phyloP scores from a whole-genome alignment of 2,888 invertebrate genomes.

The Digitonthophagus gazella region DNA sequence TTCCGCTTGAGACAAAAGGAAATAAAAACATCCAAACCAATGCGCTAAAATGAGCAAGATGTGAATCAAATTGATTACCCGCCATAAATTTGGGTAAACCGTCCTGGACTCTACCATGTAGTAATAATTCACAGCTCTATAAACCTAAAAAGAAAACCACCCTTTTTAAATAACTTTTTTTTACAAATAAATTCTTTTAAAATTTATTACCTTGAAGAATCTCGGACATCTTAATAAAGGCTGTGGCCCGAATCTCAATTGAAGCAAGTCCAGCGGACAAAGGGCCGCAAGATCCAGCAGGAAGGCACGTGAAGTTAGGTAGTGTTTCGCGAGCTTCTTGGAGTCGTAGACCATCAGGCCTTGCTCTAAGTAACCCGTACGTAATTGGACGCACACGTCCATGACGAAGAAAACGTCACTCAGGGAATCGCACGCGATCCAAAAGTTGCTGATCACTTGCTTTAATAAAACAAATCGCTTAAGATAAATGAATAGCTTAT shows the following conservation, averaged over 20 bases:
- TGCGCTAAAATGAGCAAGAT: conserved; percentile 92
- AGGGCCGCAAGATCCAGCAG: conserved; percentile 79
- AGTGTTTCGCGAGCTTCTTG: conserved; percentile 85
- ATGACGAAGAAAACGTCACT: conserved; percentile 85
- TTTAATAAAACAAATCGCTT: conserved; percentile 39
- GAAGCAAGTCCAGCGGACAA: conserved; percentile 83
- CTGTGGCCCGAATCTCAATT: conserved; percentile 74
- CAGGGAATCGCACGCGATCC: conserved; percentile 80
- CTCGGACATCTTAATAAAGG: conserved; percentile 87
- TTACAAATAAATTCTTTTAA: too few relatives aligned
- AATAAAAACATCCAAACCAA: conserved; percentile 98
- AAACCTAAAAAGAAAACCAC: conserved; percentile 61
- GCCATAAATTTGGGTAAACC: conserved; percentile 94
- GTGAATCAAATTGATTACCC: conserved; percentile 92
- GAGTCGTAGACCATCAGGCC: conserved; percentile 93
- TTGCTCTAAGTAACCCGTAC: conserved; percentile 93
- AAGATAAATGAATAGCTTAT: too few relatives aligned
- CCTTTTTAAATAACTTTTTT: conserved; percentile 29
- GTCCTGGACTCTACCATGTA: conserved; percentile 95
- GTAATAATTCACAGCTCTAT: conserved; percentile 89
- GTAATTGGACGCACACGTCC: conserved; percentile 87
- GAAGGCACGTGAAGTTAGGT: conserved; percentile 80
- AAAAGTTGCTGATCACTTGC: conserved; percentile 66
- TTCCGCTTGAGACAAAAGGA: conserved; percentile 87
- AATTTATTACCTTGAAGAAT: conserved; percentile 70